phyloP scores from a whole-genome alignment of 2,797 vertebrate species.

The Menidia menidia region DNA sequence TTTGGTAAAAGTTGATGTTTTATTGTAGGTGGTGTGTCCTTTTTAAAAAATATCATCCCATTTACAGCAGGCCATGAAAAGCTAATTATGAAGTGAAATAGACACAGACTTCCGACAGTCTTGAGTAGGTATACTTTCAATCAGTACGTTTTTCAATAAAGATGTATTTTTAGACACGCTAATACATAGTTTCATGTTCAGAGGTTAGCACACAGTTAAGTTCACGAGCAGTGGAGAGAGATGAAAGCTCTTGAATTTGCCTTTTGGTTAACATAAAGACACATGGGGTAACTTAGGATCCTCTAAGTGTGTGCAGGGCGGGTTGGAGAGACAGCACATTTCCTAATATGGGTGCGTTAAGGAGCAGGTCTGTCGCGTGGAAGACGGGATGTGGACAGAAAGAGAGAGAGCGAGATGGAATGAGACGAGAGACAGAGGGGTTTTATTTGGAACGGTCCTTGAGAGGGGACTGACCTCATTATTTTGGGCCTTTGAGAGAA shows the following conservation, averaged over 20 bases:
- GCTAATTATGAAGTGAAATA: constrained; percentile 9
- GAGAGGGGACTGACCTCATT: constrained; percentile 81
- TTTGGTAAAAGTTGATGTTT: background rate
- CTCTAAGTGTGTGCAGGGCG: constrained; percentile 42
- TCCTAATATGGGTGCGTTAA: constrained; percentile 75
- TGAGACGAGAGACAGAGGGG: constrained; percentile 74
- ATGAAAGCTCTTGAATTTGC: constrained; percentile 64
- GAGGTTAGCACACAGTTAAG: constrained; percentile 38
- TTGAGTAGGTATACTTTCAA: constrained; percentile 6
- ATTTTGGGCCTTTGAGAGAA: constrained; percentile 72
- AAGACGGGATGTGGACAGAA: constrained; percentile 68
- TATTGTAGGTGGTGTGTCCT: background rate
- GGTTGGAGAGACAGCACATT: constrained; percentile 58
- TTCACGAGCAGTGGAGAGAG: constrained; percentile 33
- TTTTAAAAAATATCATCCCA: background rate
- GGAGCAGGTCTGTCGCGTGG: constrained; percentile 80
- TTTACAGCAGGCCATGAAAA: background rate
- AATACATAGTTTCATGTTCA: constrained; percentile 48
- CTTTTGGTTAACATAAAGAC: constrained; percentile 65
- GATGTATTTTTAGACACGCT: constrained; percentile 54
- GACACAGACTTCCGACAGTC: constrained; percentile 24
- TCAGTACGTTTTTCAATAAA: constrained; percentile 24
- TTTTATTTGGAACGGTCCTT: constrained; percentile 79
- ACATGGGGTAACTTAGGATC: constrained; percentile 55
- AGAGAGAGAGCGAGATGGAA: constrained; percentile 76